Evolutionary conservation across 2,888 invertebrate genomes (phyloP).

Genomic region (Nysson spinosus): DNA sequence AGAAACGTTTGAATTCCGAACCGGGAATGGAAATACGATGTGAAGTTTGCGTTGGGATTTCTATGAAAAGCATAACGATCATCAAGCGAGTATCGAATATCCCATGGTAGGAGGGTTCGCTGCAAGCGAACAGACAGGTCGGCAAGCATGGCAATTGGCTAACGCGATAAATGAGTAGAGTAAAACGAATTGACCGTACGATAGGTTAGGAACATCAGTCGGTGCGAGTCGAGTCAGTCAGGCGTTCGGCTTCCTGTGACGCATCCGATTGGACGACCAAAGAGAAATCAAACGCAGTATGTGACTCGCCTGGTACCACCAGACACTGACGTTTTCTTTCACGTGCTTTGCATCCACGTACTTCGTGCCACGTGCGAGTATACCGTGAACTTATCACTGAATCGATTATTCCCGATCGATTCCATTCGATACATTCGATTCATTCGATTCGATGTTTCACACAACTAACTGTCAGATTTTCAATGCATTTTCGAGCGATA

Average conservation of each 20-base stretch:
- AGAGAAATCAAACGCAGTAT: slow-evolving; percentile 59
- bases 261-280: slow-evolving; percentile 53
- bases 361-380: slow-evolving; percentile 31
- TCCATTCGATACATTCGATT: slow-evolving; percentile 40
- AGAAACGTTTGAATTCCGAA: no score
- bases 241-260: slow-evolving; percentile 62
- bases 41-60: no score
- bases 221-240: slow-evolving; percentile 42
- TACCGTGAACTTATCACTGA: slow-evolving; percentile 34
- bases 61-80: background rate
- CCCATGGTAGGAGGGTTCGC: background rate
- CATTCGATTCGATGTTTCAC: no score
- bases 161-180: slow-evolving; percentile 62
- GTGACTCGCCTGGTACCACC: slow-evolving; percentile 63
- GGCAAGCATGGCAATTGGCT: slow-evolving; percentile 58
- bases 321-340: slow-evolving; percentile 61
- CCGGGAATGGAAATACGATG: no score
- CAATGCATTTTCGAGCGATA: no score
- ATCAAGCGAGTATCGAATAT: background rate
- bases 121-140: slow-evolving; percentile 12
- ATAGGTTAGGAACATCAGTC: slow-evolving; percentile 57
- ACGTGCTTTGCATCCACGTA: slow-evolving; percentile 34
- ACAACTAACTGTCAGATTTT: no score
- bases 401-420: slow-evolving; percentile 45
- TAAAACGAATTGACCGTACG: slow-evolving; percentile 61